Evolutionary conservation across 1,140 invertebrate genomes (phyloP).

Genomic region (Ceratina calcarata): DNA sequence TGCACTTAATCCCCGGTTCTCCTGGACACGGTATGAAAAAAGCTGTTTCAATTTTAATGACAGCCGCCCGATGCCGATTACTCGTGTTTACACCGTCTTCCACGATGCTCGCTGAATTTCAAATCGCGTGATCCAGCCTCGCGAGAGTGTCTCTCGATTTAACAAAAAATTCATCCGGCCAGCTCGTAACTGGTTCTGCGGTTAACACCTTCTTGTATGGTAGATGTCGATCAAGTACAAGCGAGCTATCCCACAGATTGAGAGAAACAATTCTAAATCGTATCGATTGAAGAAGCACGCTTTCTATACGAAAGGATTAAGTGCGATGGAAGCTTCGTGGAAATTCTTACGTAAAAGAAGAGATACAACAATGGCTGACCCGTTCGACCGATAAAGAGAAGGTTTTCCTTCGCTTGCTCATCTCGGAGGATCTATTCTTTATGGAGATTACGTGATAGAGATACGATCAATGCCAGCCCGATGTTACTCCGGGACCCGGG

Average conservation of each 20-base stretch:
- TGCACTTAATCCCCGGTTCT: conserved; percentile 23
- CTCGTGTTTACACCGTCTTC: conserved; percentile 16
- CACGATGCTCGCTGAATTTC: not conserved
- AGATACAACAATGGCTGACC: conserved; percentile 36
- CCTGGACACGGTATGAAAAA: not conserved
- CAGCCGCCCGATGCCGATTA: not conserved
- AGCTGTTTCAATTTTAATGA: not conserved
- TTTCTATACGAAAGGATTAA: no score
- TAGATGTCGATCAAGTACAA: not conserved
- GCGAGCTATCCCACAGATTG: no score
- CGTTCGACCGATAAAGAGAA: conserved; percentile 38
- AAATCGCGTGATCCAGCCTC: not conserved
- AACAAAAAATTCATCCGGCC: no score
- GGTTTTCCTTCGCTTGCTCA: conserved; percentile 14
- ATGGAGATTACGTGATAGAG: conserved; percentile 57
- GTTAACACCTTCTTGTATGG: no score
- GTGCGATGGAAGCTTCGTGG: not conserved
- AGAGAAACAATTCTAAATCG: no score
- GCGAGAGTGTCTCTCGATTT: not conserved
- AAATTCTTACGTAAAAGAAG: conserved; percentile 26
- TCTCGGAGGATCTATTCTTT: conserved; percentile 39
- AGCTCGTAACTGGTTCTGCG: no score
- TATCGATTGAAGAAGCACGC: not conserved
- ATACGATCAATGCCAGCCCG: conserved; percentile 38
- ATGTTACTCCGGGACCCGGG: not conserved